Conservation (phyloP, 2,888 invertebrate genomes). For the Cosmia trapezina region DNA sequence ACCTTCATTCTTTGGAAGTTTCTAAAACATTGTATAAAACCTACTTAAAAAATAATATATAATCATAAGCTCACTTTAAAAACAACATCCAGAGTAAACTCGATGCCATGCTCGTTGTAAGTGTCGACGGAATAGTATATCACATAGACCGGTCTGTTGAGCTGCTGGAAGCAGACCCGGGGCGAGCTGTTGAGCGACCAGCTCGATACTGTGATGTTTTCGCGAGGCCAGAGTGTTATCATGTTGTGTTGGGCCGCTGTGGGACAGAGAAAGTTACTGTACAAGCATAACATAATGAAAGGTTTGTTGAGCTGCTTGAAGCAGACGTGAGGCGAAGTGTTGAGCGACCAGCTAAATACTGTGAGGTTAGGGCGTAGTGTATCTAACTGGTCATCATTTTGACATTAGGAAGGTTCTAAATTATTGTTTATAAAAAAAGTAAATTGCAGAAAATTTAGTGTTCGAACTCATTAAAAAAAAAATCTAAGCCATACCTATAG, state of each 20-base stretch:
- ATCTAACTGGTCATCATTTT: no score
- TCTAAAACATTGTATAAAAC: neutral
- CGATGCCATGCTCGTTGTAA: slow-evolving; percentile 61
- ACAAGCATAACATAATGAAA: no score
- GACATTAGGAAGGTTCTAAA: no score
- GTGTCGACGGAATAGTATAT: slow-evolving; percentile 76
- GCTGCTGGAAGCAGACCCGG: slow-evolving; percentile 46
- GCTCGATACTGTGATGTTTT: slow-evolving; percentile 60
- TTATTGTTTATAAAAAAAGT: no score
- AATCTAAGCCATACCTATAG: no score
- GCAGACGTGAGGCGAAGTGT: neutral
- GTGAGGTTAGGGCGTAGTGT: neutral
- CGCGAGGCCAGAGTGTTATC: slow-evolving; percentile 75
- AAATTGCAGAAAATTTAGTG: no score
- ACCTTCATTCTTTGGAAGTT: neutral
- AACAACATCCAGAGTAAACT: slow-evolving; percentile 69
- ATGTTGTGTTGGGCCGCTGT: slow-evolving; percentile 81
- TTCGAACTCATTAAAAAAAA: no score
- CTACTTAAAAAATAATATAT: neutral
- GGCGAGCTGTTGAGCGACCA: slow-evolving; percentile 75
- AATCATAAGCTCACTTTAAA: slow-evolving; percentile 69
- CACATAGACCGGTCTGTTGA: slow-evolving; percentile 75
- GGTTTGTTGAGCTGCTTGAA: neutral
- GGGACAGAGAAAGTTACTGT: no score
- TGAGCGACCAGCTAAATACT: neutral